Conservation (phyloP, 1,140 invertebrate genomes). For the Reticulitermes speratus region DNA sequence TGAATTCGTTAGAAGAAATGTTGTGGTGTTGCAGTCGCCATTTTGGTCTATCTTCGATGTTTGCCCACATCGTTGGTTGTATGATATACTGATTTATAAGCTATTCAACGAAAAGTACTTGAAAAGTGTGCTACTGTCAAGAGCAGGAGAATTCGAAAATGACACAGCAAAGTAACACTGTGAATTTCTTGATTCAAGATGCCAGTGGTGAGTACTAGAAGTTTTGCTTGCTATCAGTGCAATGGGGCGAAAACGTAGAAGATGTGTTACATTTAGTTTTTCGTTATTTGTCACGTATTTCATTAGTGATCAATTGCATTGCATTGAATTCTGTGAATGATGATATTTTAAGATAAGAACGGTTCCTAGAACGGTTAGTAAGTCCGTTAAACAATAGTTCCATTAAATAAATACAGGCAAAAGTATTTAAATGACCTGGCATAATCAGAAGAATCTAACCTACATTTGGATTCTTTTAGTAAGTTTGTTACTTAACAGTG, state of each 20-base stretch:
- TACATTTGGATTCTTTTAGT: background rate
- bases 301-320: background rate
- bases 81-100: slow-evolving; percentile 31
- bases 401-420: background rate
- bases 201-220: slow-evolving; percentile 57
- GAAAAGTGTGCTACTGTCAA: background rate
- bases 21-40: slow-evolving; percentile 54
- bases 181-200: slow-evolving; percentile 66
- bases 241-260: slow-evolving; percentile 20
- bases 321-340: background rate
- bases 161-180: slow-evolving; percentile 60
- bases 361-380: background rate
- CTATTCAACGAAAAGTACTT: background rate
- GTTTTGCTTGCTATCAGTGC: slow-evolving; percentile 18
- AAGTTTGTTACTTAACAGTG: background rate
- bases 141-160: slow-evolving; percentile 44
- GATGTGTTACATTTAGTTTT: background rate
- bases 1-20: slow-evolving; percentile 46
- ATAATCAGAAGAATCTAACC: background rate
- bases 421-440: background rate
- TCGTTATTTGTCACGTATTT: background rate
- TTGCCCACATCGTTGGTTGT: slow-evolving; percentile 37
- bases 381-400: background rate
- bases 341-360: background rate
- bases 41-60: slow-evolving; percentile 52